Percentiles rank a stretch among this genome's conserved stretches.
phyloP scores from a whole-genome alignment of 2,797 vertebrate genomes.

The Potorous gilbertii region DNA sequence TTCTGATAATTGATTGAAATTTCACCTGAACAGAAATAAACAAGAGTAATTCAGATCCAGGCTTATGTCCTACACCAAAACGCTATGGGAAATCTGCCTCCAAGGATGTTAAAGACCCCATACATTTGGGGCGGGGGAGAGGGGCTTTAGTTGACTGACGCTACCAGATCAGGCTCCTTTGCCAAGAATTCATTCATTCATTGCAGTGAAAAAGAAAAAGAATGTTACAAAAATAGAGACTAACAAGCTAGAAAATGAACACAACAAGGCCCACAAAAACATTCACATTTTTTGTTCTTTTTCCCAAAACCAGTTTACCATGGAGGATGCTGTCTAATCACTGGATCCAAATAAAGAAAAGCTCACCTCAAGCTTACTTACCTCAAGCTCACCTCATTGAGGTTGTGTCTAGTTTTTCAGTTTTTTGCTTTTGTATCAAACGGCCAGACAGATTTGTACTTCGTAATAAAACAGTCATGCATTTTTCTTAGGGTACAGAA shows the following conservation, averaged over 20 bases:
- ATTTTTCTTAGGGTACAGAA: fast-evolving
- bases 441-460: fast-evolving
- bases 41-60: background rate
- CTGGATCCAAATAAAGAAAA: background rate
- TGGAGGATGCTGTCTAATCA: background rate
- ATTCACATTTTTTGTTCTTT: background rate
- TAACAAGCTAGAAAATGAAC: background rate
- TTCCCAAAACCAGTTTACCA: background rate
- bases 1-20: background rate
- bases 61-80: background rate
- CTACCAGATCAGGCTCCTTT: background rate
- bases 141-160: background rate
- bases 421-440: background rate
- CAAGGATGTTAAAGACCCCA: background rate
- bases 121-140: no score
- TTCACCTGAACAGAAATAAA: background rate
- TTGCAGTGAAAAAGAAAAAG: background rate
- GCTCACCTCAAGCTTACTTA: background rate
- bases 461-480: fast-evolving
- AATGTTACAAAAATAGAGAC: background rate
- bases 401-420: background rate
- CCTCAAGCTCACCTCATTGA: no score
- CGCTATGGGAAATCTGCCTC: background rate
- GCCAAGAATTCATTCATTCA: background rate
- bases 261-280: background rate